These are phyloP conservation scores for Arvicanthis niloticus DNA, from an alignment of 2,113 vertebrate species.

Conservation along the genomic window DNA sequence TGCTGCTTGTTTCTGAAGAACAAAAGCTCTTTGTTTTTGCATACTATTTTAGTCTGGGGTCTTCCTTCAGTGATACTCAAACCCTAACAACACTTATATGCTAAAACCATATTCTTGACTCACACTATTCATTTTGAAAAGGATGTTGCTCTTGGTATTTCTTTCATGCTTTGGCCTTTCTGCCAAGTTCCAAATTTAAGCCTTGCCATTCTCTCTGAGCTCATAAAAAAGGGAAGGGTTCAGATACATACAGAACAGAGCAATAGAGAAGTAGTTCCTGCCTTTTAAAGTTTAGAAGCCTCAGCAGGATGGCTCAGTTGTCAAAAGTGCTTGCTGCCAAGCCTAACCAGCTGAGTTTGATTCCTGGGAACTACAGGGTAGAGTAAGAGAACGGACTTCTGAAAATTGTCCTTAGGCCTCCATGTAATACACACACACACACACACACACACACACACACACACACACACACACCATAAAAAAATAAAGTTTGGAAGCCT, in stretches of 20 bases:
- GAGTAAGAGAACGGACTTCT: not conserved
- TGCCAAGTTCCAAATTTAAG: not conserved
- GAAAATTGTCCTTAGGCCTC: not conserved
- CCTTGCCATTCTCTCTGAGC: not conserved
- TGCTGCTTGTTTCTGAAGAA: too few relatives aligned
- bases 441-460: not conserved
- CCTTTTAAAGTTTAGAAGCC: not conserved
- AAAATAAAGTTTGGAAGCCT: not conserved
- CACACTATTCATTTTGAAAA: not conserved
- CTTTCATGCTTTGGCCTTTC: not conserved
- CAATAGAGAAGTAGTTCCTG: not conserved
- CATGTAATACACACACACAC: not conserved
- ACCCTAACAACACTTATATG: not conserved
- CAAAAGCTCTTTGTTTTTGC: too few relatives aligned
- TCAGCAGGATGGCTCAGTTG: not conserved
- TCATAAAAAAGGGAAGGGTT: not conserved
- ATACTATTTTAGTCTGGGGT: too few relatives aligned
- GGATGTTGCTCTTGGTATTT: constrained; percentile 7
- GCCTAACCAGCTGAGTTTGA: not conserved
- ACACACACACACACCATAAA: not conserved
- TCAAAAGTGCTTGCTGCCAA: not conserved
- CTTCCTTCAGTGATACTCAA: too few relatives aligned
- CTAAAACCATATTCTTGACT: constrained; percentile 5
- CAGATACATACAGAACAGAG: not conserved
- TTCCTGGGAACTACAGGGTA: not conserved